Conservation (phyloP, 2,113 vertebrate species). For the Connochaetes taurinus region DNA sequence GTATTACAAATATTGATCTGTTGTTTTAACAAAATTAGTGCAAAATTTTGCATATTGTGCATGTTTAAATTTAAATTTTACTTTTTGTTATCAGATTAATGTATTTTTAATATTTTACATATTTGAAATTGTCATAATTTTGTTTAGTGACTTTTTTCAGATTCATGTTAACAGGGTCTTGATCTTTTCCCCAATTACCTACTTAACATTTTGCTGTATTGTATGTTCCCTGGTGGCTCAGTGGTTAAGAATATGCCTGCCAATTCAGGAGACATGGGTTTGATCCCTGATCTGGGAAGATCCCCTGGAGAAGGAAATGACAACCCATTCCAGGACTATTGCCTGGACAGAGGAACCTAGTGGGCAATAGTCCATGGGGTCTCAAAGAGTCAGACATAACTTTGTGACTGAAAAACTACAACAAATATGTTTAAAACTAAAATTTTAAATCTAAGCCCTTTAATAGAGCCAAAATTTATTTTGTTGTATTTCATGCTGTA, state of each 20-base stretch:
- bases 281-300: neutral
- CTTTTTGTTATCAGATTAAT: neutral
- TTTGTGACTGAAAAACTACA: neutral
- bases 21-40: neutral
- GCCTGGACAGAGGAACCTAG: neutral
- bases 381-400: neutral
- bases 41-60: neutral
- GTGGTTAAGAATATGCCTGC: neutral
- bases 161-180: neutral
- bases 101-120: neutral
- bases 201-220: neutral
- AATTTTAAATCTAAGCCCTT: neutral
- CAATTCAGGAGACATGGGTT: neutral
- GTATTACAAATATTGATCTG: neutral
- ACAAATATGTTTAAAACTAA: neutral
- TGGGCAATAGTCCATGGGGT: neutral
- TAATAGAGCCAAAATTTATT: neutral
- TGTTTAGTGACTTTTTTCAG: neutral
- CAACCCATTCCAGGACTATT: neutral
- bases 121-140: neutral
- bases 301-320: neutral
- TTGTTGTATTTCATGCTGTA: neutral
- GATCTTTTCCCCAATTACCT: neutral
- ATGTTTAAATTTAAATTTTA: neutral
- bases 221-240: neutral